Conservation (phyloP, 2,888 invertebrate genomes). For the Leptinotarsa haldemani region DNA sequence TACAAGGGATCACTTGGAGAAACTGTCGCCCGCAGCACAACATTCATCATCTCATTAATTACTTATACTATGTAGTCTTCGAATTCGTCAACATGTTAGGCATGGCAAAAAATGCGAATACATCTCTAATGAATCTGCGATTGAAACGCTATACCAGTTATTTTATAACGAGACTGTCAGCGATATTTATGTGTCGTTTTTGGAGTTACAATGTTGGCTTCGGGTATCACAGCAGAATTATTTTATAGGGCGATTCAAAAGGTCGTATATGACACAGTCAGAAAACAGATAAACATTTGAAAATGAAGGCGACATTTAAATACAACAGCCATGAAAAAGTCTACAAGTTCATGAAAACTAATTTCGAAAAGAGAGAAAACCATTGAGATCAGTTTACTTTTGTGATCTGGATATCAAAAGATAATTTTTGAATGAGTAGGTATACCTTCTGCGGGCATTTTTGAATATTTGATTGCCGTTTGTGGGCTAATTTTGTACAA, state of each 20-base stretch:
- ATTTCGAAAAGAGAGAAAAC: too few species aligned
- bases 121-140: constrained; percentile 14
- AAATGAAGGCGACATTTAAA: neutral
- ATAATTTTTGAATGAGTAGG: too few species aligned
- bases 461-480: too few species aligned
- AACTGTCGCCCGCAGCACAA: constrained; percentile 18
- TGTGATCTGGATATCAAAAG: too few species aligned
- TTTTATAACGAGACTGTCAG: constrained; percentile 19
- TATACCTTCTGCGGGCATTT: too few species aligned
- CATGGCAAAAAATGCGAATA: constrained; percentile 11
- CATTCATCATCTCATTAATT: constrained; percentile 17
- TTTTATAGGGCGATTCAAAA: neutral
- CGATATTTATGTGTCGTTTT: constrained; percentile 16
- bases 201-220: neutral
- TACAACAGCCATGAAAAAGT: too few species aligned
- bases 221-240: neutral
- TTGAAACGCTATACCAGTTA: neutral
- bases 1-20: constrained; percentile 4
- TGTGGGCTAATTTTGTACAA: too few species aligned
- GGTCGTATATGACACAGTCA: neutral
- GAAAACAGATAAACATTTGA: neutral
- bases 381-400: too few species aligned
- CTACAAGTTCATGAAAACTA: too few species aligned
- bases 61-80: constrained; percentile 7
- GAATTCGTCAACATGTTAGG: constrained; percentile 10